These are phyloP conservation scores for Cotesia glomerata DNA, from an alignment of 1,140 invertebrate genomes.

Conservation along the genomic window DNA sequence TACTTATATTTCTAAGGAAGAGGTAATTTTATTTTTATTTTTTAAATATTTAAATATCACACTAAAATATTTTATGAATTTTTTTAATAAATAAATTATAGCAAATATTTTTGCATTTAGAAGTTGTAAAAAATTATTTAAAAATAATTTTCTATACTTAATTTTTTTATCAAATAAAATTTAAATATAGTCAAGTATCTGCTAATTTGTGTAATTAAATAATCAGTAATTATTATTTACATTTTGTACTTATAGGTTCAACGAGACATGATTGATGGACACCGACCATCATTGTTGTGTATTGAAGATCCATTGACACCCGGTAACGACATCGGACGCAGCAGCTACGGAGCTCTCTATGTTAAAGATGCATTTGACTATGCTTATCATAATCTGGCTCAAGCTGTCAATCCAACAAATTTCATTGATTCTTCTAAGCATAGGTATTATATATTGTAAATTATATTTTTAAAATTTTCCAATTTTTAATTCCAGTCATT, in stretches of 20 bases:
- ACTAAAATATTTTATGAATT: neutral
- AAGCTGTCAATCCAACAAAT: slow-evolving; percentile 77
- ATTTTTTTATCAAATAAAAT: too few relatives aligned
- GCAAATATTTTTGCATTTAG: too few relatives aligned
- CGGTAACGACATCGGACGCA: slow-evolving; percentile 95
- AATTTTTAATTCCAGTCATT: too few relatives aligned
- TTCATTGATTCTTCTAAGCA: slow-evolving; percentile 65
- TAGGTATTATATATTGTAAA: slow-evolving; percentile 49
- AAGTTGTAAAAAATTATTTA: too few relatives aligned
- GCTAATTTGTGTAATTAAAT: too few relatives aligned
- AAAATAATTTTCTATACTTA: too few relatives aligned
- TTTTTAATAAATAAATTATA: too few relatives aligned
- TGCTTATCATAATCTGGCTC: slow-evolving; percentile 85
- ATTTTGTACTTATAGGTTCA: slow-evolving; percentile 66
- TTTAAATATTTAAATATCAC: neutral
- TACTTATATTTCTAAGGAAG: slow-evolving; percentile 93
- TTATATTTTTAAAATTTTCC: too few relatives aligned
- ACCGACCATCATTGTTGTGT: slow-evolving; percentile 90
- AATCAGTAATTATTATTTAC: too few relatives aligned
- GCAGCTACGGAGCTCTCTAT: slow-evolving; percentile 89
- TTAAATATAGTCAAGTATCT: too few relatives aligned
- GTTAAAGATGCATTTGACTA: slow-evolving; percentile 96
- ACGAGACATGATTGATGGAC: slow-evolving; percentile 90
- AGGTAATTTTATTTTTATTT: slow-evolving; percentile 63
- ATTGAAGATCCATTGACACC: slow-evolving; percentile 97